These are phyloP conservation scores for Avahi laniger DNA, from an alignment of 2,797 vertebrate species.

Conservation along the genomic window DNA sequence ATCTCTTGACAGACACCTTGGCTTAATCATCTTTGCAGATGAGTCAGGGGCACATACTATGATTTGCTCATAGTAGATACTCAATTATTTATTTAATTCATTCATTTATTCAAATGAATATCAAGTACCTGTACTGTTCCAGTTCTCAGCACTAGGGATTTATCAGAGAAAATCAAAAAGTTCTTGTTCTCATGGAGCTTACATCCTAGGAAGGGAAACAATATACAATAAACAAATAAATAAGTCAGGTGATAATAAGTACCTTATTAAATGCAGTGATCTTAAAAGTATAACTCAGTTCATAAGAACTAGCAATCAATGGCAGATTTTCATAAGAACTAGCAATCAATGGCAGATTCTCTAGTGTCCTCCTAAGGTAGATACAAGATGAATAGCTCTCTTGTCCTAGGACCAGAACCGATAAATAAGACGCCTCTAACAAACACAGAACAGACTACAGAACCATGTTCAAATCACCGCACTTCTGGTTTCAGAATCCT, in stretches of 20 bases:
- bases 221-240: neutral
- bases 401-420: neutral
- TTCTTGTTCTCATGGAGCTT: neutral
- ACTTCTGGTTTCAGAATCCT: neutral
- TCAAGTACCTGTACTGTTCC: neutral
- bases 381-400: neutral
- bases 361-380: neutral
- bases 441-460: neutral
- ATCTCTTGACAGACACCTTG: neutral
- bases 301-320: neutral
- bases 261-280: neutral
- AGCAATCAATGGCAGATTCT: neutral
- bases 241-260: neutral
- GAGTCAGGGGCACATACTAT: neutral
- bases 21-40: neutral
- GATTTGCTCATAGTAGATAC: neutral
- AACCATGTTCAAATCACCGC: neutral
- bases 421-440: neutral
- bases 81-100: constrained; percentile 10
- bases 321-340: neutral
- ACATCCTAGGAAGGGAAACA: neutral
- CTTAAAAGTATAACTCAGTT: neutral
- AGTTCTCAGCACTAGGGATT: neutral
- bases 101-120: constrained; percentile 19
- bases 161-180: neutral